phyloP scores from a whole-genome alignment of 2,888 invertebrate species.

The Hirtodrosophila confusa region DNA sequence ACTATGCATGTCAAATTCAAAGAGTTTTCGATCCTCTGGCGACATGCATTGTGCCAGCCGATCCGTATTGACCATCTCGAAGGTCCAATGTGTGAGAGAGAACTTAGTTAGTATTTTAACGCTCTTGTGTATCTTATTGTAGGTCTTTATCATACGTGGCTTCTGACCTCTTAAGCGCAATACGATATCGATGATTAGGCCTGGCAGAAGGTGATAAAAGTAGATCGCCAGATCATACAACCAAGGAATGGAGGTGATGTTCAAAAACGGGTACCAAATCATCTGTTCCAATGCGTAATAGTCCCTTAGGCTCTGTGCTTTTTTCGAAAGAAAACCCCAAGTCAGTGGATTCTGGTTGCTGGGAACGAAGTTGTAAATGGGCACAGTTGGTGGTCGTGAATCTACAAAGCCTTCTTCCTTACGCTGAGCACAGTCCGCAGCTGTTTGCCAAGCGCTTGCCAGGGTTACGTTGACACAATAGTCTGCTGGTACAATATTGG shows the following conservation, averaged over 20 bases:
- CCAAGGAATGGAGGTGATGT: slow-evolving; percentile 77
- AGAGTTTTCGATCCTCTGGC: slow-evolving; percentile 85
- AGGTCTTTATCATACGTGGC: slow-evolving; percentile 88
- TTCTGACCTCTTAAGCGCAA: slow-evolving; percentile 62
- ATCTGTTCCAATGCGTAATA: slow-evolving; percentile 76
- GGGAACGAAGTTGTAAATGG: slow-evolving; percentile 92
- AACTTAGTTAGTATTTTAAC: slow-evolving; percentile 90
- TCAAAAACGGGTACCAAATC: slow-evolving; percentile 88
- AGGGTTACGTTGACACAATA: slow-evolving; percentile 84
- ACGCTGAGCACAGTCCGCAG: slow-evolving; percentile 30
- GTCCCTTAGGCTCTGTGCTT: background rate
- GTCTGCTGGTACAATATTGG: slow-evolving; percentile 84
- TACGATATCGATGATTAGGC: slow-evolving; percentile 86
- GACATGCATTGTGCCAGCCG: slow-evolving; percentile 80
- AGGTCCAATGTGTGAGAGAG: slow-evolving; percentile 88
- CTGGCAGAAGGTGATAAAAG: slow-evolving; percentile 88
- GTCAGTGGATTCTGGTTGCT: slow-evolving; percentile 91
- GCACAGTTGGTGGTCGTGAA: slow-evolving; percentile 20
- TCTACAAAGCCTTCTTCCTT: slow-evolving; percentile 31
- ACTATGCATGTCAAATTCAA: slow-evolving; percentile 89
- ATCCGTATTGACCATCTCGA: slow-evolving; percentile 87
- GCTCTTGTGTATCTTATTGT: slow-evolving; percentile 92
- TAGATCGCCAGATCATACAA: slow-evolving; percentile 84
- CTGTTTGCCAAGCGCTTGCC: slow-evolving; percentile 84
- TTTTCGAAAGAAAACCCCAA: too few relatives aligned